Base-by-base conservation (phyloP, 1,140 invertebrate species). In the Ips typographus region DNA sequence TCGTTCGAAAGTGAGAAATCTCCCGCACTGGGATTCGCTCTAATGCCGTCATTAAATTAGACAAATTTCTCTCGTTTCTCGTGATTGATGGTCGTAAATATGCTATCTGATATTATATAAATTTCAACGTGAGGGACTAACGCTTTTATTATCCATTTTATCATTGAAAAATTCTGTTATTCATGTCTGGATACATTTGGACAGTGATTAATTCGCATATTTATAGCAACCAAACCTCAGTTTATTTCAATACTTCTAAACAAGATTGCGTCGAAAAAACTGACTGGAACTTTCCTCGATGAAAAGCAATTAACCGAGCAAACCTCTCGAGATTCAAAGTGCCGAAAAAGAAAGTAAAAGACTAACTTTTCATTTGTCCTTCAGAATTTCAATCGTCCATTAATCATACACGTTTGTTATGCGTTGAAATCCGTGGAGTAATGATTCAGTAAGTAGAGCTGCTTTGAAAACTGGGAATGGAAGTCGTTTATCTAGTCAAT, bases 21-120 rank as follows among this genome's bases (percentile, higher is more conserved):
- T 22, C 47, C 47, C 47, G 22, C 47, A 49, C 22, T 8, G 47
- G 7, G 22, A 49, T 49, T 49, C 22, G 22, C 22, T 22, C 47
- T 49, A 49, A 49, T 49, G 47, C 38, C 38, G 22, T 37, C 8
- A 56, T 56, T 56, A 37, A 56, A 56, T 56, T 56, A 56, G 53
- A 56, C 53, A 56, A 56, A 56, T 56, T 56, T 56, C n/a, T 56
- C 53, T 56, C 53, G 53, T n/a, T 56, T 37, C 38, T 38, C 2
- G 53, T 56, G 53, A 56, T 56, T 56, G 38, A 56, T 56, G 53
- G 38, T 38, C 53, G 37, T 6, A 39, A 56, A 56, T 56, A n/a
- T 56, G 53, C 53, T 56, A 56, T 56, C 53, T 56, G 53, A 56
- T 56, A 37, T 37, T 36, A 56, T 56, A 56, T 56, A 56, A 56